phyloP scores from a whole-genome alignment of 1,140 invertebrate species.

The Caenorhabditis brenneri region DNA sequence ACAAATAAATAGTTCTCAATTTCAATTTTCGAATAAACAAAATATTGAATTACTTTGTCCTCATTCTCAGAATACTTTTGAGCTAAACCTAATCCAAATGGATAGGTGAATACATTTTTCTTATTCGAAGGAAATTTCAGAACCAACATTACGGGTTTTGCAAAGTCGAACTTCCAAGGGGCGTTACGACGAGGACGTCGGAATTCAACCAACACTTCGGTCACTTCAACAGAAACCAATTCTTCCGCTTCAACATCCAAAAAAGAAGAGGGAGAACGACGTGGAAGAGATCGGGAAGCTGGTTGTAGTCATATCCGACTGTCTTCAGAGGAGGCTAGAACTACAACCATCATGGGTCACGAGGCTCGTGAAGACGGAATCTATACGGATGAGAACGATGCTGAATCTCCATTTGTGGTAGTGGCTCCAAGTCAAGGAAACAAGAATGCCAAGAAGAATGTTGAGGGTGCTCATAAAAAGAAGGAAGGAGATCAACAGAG shows the following conservation, averaged over 20 bases:
- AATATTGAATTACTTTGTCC: slow-evolving; percentile 14
- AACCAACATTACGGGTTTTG: slow-evolving; percentile 34
- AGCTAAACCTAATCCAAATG: too few species aligned
- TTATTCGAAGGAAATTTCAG: not conserved
- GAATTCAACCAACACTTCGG: not conserved
- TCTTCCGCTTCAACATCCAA: not conserved
- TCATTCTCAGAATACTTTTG: not conserved
- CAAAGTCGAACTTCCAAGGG: not conserved
- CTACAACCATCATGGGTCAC: not conserved
- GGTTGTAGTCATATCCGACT: not conserved
- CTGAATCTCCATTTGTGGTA: not conserved
- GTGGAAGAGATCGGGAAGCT: not conserved
- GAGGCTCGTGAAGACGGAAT: slow-evolving; percentile 28
- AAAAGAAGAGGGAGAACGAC: not conserved
- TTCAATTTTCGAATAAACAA: slow-evolving; percentile 30
- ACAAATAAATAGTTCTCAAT: slow-evolving; percentile 40
- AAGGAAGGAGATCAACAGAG: not conserved
- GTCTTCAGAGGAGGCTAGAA: slow-evolving; percentile 8
- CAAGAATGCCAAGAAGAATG: not conserved
- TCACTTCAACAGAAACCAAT: not conserved
- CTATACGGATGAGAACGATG: slow-evolving; percentile 22
- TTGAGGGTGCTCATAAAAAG: not conserved
- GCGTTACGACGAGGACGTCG: not conserved
- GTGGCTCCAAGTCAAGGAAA: not conserved
- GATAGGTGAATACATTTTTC: too few species aligned